Base-by-base conservation (phyloP, 2,888 invertebrate genomes). In the Amphimallon solstitiale region DNA sequence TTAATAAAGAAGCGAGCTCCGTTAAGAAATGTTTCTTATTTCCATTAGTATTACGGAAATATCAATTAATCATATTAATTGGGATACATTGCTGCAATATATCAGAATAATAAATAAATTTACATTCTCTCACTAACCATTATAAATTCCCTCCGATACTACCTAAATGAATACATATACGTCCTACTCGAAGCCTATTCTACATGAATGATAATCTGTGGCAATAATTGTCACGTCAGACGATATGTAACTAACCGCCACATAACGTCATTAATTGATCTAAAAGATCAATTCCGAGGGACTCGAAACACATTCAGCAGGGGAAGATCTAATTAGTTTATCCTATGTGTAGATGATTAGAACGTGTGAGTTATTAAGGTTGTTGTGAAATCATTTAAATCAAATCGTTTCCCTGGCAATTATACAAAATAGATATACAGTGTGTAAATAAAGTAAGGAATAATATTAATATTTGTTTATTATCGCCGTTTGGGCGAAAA, bases 221-320 rank as follows among this genome's bases (percentile, higher is more conserved):
- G 14, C 23, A 59, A 59, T 59, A 59, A 59, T 29, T 59, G 29
- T 59, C 29, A 59, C 29, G 7, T 6, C 7, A 38, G 4, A 5
- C 19, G 14, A 15, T 43, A 59, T 59, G 34, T 59, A 15, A 43
- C 56, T 29, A 10, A 23, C 29, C 23, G n/a, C 23, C 21, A 40
- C 10, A 23, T 5, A 17, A 37, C 29, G 10, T 23, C 38, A 21
- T 38, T 54, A 38, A 54, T 38, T 23, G 56, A 56, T 56, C 12
- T 29, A 29, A 29, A 29, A 43, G 23, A 40, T 29, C 56, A 43
- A 43, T 56, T 56, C 23, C 38, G 2, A 54, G 6, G 2, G 38
- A 38, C 38, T 21, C n/a, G 37, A 17, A 15, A 40, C 19, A 21
- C 21, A 29, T 12, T 49, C 29, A n/a, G n/a, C 7, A n/a, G 23